Percentiles rank a stretch among this genome's conserved stretches.
These are phyloP conservation scores for Sitta carolinensis DNA, from an alignment of 2,797 vertebrate genomes.

Conservation along the genomic window DNA sequence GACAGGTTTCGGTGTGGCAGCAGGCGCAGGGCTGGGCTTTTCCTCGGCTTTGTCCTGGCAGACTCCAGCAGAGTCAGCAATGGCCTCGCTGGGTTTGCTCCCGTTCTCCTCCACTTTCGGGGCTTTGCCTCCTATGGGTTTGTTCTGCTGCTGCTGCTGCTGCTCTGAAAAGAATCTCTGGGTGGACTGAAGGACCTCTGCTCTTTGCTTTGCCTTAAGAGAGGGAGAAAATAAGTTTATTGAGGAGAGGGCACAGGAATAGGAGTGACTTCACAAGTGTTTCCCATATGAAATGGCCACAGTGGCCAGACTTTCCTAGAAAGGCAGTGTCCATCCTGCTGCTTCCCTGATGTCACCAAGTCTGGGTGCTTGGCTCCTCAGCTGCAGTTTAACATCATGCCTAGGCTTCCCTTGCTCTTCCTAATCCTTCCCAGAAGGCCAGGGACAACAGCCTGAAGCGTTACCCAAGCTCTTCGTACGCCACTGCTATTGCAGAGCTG, in stretches of 20 bases:
- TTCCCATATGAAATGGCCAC: not conserved
- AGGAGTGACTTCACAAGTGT: not conserved
- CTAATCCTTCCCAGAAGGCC: not conserved
- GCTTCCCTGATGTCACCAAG: not conserved
- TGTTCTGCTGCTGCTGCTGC: slow-evolving; percentile 92
- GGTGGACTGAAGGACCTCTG: slow-evolving; percentile 98
- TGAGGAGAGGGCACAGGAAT: not conserved
- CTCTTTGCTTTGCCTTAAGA: slow-evolving; percentile 95
- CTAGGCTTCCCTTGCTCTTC: not conserved
- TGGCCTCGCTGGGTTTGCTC: slow-evolving; percentile 75
- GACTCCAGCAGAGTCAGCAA: slow-evolving; percentile 66
- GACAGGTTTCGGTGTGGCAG: slow-evolving; percentile 86
- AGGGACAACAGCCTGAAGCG: not conserved
- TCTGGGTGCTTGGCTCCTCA: not conserved
- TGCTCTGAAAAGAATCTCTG: slow-evolving; percentile 98
- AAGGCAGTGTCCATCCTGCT: not conserved
- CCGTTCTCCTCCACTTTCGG: slow-evolving; percentile 81
- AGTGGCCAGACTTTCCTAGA: not conserved
- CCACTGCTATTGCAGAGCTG: not conserved
- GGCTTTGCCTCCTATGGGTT: slow-evolving; percentile 86
- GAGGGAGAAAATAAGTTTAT: slow-evolving; percentile 42
- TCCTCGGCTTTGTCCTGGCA: slow-evolving; percentile 87
- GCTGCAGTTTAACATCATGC: not conserved
- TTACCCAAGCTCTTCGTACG: not conserved
- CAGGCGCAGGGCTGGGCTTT: slow-evolving; percentile 68